Conservation (phyloP, 2,888 invertebrate genomes). For the Mimas tiliae region DNA sequence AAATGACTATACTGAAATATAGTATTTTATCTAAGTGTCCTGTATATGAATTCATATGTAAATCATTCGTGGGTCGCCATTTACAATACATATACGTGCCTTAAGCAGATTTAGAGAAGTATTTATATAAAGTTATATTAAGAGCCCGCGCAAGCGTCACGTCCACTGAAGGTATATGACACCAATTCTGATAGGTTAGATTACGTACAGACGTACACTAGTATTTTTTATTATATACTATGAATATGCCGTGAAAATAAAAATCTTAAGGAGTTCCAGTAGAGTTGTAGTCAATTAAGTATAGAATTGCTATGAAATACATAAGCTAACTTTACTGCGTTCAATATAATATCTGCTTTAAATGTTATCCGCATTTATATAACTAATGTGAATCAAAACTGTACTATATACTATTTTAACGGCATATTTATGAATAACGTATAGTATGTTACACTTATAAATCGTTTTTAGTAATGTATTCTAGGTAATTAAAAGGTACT, state of each 20-base stretch:
- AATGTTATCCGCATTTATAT: too few relatives aligned
- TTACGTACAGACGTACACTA: slow-evolving; percentile 41
- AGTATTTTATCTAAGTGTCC: neutral
- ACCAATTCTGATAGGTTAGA: slow-evolving; percentile 72
- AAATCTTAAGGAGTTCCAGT: neutral
- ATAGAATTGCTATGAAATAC: too few relatives aligned
- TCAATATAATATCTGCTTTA: too few relatives aligned
- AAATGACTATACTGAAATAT: slow-evolving; percentile 9
- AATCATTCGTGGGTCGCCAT: slow-evolving; percentile 19
- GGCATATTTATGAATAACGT: slow-evolving; percentile 16
- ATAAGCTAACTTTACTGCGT: too few relatives aligned
- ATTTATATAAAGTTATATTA: slow-evolving; percentile 37
- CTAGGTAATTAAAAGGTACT: slow-evolving; percentile 3
- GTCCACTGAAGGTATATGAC: slow-evolving; percentile 83
- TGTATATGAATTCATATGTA: neutral
- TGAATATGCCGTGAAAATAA: neutral
- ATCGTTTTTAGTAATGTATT: slow-evolving; percentile 30
- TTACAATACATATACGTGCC: slow-evolving; percentile 12
- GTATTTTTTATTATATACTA: slow-evolving; percentile 33
- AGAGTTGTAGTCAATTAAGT: too few relatives aligned
- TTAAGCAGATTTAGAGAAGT: slow-evolving; percentile 29
- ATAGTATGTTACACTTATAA: slow-evolving; percentile 30
- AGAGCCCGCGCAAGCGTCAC: slow-evolving; percentile 73
- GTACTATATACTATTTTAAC: neutral
- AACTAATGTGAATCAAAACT: neutral